These are phyloP conservation scores for Myodes glareolus DNA, from an alignment of 2,113 vertebrate genomes.

Conservation along the genomic window DNA sequence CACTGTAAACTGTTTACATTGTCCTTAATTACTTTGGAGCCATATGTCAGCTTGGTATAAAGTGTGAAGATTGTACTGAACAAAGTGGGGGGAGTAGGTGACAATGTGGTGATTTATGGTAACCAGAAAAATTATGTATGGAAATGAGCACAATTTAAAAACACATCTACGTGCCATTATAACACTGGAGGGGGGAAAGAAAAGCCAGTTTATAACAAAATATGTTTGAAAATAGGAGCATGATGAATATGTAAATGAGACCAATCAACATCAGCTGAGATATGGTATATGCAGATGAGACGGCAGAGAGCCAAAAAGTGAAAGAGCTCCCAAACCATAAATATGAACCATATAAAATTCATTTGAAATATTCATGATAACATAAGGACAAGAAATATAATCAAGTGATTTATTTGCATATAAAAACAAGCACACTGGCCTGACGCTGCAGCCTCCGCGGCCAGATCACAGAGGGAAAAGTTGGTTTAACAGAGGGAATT, in stretches of 20 bases:
- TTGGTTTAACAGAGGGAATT: slow-evolving; percentile 74
- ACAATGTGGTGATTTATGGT: slow-evolving; percentile 82
- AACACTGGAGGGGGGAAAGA: slow-evolving; percentile 72
- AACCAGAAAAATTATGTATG: slow-evolving; percentile 79
- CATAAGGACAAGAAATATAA: slow-evolving; percentile 83
- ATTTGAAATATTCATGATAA: slow-evolving; percentile 86
- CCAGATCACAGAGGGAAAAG: slow-evolving; percentile 71
- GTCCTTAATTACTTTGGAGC: slow-evolving; percentile 83
- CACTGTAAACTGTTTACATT: slow-evolving; percentile 79
- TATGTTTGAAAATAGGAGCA: slow-evolving; percentile 83
- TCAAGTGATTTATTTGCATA: slow-evolving; percentile 87
- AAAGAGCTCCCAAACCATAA: slow-evolving; percentile 85
- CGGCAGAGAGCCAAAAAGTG: slow-evolving; percentile 83
- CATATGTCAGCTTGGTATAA: slow-evolving; percentile 80
- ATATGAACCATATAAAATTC: slow-evolving; percentile 85
- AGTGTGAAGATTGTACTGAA: slow-evolving; percentile 69
- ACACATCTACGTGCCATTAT: slow-evolving; percentile 75
- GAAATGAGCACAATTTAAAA: slow-evolving; percentile 83
- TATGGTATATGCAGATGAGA: slow-evolving; percentile 84
- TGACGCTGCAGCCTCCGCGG: slow-evolving; percentile 73
- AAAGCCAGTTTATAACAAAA: slow-evolving; percentile 81
- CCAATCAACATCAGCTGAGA: slow-evolving; percentile 85
- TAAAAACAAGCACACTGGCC: slow-evolving; percentile 80
- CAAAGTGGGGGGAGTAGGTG: slow-evolving; percentile 65
- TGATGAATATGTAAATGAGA: slow-evolving; percentile 87